Percentiles rank a stretch among this genome's conserved stretches.
Evolutionary conservation across 2,797 vertebrate species (phyloP).

Genomic region (Hyperoplus immaculatus): DNA sequence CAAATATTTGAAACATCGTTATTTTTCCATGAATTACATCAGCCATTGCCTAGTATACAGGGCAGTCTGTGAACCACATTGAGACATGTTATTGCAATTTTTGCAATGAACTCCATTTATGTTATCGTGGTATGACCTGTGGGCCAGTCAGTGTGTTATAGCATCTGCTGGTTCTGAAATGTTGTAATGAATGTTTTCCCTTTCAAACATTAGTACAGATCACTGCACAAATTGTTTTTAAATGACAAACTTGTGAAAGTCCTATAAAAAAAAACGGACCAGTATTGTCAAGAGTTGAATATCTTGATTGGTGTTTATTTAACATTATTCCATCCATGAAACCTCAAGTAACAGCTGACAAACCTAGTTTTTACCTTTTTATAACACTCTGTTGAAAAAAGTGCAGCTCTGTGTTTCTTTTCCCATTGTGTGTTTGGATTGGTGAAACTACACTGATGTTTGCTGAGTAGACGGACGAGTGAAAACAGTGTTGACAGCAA

Average conservation of each 20-base stretch:
- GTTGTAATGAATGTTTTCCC: not conserved
- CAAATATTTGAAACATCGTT: not conserved
- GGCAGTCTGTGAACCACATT: not conserved
- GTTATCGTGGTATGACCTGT: not conserved
- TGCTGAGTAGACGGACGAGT: not conserved
- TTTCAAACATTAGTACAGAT: not conserved
- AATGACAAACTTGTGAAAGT: not conserved
- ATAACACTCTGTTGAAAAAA: not conserved
- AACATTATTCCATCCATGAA: not conserved
- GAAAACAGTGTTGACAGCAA: slow-evolving; percentile 4
- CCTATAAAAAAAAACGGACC: no score
- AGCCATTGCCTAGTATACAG: not conserved
- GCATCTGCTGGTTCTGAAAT: not conserved
- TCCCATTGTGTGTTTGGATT: slow-evolving; percentile 4
- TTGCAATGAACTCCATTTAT: not conserved
- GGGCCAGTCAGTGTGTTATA: not conserved
- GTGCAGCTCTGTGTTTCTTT: not conserved
- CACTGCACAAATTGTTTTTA: not conserved
- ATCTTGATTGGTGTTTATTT: not conserved
- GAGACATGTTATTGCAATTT: not conserved
- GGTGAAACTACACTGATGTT: not conserved
- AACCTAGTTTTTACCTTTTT: not conserved
- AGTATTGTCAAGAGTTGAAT: not conserved
- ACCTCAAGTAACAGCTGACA: not conserved
- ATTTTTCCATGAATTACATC: not conserved